These are phyloP conservation scores for Drosophila yooni DNA, from an alignment of 2,888 invertebrate species.

Conservation along the genomic window DNA sequence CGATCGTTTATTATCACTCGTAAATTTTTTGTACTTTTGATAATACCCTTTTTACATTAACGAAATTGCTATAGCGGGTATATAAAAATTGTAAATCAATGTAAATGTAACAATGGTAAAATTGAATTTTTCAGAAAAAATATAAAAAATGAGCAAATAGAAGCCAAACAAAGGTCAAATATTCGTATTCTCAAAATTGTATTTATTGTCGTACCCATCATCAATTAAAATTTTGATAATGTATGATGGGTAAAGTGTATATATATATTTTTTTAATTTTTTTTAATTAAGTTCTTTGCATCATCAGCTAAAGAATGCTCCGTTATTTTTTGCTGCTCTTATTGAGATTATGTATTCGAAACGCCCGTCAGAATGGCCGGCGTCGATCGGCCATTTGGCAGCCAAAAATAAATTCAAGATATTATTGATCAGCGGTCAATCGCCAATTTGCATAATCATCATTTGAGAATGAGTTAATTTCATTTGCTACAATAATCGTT, in stretches of 20 bases:
- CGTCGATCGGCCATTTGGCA: conserved; percentile 29
- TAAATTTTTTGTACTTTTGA: conserved; percentile 9
- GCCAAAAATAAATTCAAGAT: conserved; percentile 26
- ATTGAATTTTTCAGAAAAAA: not conserved
- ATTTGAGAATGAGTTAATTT: conserved; percentile 12
- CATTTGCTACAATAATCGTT: conserved; percentile 20
- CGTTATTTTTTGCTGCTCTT: not conserved
- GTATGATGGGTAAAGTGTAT: not conserved
- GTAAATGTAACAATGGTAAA: not conserved
- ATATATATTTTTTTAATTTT: not conserved
- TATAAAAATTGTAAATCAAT: not conserved
- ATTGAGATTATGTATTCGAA: conserved; percentile 28
- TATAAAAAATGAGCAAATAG: not conserved
- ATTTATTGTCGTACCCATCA: not conserved
- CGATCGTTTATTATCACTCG: conserved; percentile 23
- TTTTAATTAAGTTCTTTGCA: not conserved
- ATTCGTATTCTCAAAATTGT: not conserved
- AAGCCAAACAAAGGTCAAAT: not conserved
- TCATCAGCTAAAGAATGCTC: not conserved
- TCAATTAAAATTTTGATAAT: not conserved
- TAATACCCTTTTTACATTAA: conserved; percentile 16
- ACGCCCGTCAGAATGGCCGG: conserved; percentile 21
- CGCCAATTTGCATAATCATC: conserved; percentile 3
- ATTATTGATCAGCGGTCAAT: conserved; percentile 35
- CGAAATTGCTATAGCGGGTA: not conserved